phyloP scores from a whole-genome alignment of 2,888 invertebrate species.

The Agrochola macilenta region DNA sequence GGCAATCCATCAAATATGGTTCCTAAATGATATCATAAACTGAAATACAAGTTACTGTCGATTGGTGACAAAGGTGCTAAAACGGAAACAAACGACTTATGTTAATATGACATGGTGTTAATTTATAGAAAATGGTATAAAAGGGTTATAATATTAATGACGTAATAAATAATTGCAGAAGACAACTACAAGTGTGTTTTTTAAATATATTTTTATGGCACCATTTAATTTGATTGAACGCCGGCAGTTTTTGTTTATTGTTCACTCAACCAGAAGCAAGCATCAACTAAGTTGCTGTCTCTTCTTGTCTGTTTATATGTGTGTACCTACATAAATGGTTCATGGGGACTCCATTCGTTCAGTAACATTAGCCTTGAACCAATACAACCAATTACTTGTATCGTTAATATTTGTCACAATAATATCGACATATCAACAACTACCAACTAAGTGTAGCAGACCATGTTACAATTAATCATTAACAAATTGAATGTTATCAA shows the following conservation, averaged over 20 bases:
- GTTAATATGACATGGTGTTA: slow-evolving; percentile 26
- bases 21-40: slow-evolving; percentile 42
- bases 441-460: slow-evolving; percentile 63
- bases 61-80: slow-evolving; percentile 45
- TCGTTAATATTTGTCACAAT: slow-evolving; percentile 69
- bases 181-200: neutral
- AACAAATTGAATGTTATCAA: slow-evolving; percentile 76
- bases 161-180: slow-evolving; percentile 7
- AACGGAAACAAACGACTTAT: slow-evolving; percentile 3
- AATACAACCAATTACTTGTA: slow-evolving; percentile 51
- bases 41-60: neutral
- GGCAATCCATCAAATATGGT: slow-evolving; percentile 24
- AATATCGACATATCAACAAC: slow-evolving; percentile 64
- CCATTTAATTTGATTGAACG: neutral
- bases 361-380: slow-evolving; percentile 55
- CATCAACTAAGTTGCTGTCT: no score
- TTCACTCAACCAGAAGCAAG: neutral
- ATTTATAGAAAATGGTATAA: slow-evolving; percentile 18
- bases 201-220: neutral
- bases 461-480: slow-evolving; percentile 74
- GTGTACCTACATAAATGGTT: no score
- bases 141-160: slow-evolving; percentile 14
- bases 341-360: slow-evolving; percentile 4
- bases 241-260: neutral
- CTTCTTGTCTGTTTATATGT: no score